Conservation (phyloP, 2,888 invertebrate species). For the Papilio demoleus region DNA sequence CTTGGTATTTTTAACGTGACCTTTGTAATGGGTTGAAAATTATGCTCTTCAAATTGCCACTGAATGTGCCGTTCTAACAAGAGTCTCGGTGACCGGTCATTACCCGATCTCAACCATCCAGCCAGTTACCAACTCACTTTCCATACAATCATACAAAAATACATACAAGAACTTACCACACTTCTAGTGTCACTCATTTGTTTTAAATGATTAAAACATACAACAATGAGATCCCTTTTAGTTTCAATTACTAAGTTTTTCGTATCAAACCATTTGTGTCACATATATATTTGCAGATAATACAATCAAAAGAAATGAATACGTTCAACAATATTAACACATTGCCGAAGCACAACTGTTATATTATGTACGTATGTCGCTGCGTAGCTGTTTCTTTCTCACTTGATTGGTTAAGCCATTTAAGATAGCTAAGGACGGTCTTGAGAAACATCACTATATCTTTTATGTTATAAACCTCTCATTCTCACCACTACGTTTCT, state of each 20-base stretch:
- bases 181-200: constrained; percentile 47
- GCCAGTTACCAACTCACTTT: constrained; percentile 70
- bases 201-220: constrained; percentile 29
- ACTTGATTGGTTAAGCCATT: constrained; percentile 42
- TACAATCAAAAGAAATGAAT: constrained; percentile 57
- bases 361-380: constrained; percentile 42
- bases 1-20: constrained; percentile 62
- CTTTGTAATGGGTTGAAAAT: constrained; percentile 57
- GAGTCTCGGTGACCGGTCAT: constrained; percentile 69
- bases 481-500: constrained; percentile 21
- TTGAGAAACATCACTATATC: constrained; percentile 43
- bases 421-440: constrained; percentile 6
- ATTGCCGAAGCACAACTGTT: constrained; percentile 61
- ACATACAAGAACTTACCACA: constrained; percentile 70
- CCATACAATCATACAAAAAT: constrained; percentile 70
- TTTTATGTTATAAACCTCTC: constrained; percentile 22
- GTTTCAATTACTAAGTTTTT: constrained; percentile 40
- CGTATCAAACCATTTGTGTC: constrained; percentile 47
- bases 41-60: constrained; percentile 46
- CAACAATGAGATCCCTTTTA: constrained; percentile 31
- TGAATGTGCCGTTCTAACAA: constrained; percentile 52
- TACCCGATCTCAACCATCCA: constrained; percentile 66
- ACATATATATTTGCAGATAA: constrained; percentile 42
- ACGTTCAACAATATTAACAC: constrained; percentile 65
- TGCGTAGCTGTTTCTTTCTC: constrained; percentile 44